Evolutionary conservation across 2,888 invertebrate species (phyloP).

Genomic region (Mythimna albipuncta): DNA sequence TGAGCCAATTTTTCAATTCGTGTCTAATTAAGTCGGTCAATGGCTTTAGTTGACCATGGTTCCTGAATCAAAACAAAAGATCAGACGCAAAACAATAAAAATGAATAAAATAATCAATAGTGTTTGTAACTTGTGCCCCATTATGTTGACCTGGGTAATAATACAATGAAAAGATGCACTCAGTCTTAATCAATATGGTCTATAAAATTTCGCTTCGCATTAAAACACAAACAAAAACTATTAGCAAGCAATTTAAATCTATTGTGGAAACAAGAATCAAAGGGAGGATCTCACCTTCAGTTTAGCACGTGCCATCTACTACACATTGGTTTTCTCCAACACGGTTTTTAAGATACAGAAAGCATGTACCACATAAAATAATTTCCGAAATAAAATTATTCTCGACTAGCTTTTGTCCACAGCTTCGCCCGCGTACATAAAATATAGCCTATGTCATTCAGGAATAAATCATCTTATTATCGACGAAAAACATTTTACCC

Average conservation of each 20-base stretch:
- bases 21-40: constrained; percentile 11
- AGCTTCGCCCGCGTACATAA: no score
- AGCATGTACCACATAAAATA: not conserved
- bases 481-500: no score
- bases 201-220: constrained; percentile 40
- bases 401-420: no score
- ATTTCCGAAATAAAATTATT: not conserved
- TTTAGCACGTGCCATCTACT: not conserved
- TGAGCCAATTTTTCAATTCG: not conserved
- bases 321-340: not conserved
- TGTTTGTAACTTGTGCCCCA: constrained; percentile 21
- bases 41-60: not conserved
- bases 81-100: constrained; percentile 9
- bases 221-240: not conserved
- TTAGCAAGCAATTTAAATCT: not conserved
- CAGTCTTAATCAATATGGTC: not conserved
- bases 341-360: not conserved
- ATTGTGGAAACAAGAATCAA: constrained; percentile 4
- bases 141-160: constrained; percentile 7
- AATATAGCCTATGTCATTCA: no score
- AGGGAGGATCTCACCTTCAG: not conserved
- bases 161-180: constrained; percentile 19
- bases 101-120: constrained; percentile 11
- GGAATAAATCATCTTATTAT: no score
- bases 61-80: constrained; percentile 30